A percentile compares a stretch with the other conserved stretches of the same genome.
Evolutionary conservation across 1,140 invertebrate genomes (phyloP).

Genomic region (Pseudomyrmex flavicornis): DNA sequence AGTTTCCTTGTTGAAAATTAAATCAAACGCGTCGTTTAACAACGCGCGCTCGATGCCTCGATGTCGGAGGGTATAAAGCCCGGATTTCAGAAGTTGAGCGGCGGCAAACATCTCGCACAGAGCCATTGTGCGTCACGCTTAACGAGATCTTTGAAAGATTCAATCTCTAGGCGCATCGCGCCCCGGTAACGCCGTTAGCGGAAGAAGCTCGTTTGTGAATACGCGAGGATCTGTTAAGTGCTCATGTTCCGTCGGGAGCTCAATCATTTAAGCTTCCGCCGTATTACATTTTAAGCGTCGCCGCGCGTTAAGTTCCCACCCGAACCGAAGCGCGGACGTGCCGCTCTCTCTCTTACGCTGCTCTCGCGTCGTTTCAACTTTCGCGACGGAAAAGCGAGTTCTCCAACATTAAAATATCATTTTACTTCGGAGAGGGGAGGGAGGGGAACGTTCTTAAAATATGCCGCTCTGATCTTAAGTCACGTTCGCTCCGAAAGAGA

Average conservation of each 20-base stretch:
- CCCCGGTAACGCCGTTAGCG: constrained; percentile 6
- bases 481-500: constrained; percentile 11
- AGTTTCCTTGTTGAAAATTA: constrained; percentile 28
- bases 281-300: constrained; percentile 47
- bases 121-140: constrained; percentile 31
- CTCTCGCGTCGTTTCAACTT: constrained; percentile 23
- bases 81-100: constrained; percentile 15
- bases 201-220: constrained; percentile 56
- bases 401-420: constrained; percentile 47
- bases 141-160: constrained; percentile 49
- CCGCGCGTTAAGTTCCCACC: constrained; percentile 30
- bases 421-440: neutral
- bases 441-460: constrained; percentile 15
- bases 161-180: constrained; percentile 32
- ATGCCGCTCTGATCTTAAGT: constrained; percentile 48
- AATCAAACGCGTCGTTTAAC: constrained; percentile 49
- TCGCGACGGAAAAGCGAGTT: constrained; percentile 25
- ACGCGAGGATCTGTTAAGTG: constrained; percentile 53
- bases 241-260: constrained; percentile 38
- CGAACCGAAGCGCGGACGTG: constrained; percentile 35
- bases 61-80: neutral
- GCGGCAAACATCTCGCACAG: constrained; percentile 10
- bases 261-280: constrained; percentile 48
- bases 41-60: neutral
- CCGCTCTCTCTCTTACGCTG: constrained; percentile 17